Percentiles rank a stretch among this genome's conserved stretches.
These are phyloP conservation scores for Crenichthys baileyi DNA, from an alignment of 2,797 vertebrate genomes.

Conservation along the genomic window DNA sequence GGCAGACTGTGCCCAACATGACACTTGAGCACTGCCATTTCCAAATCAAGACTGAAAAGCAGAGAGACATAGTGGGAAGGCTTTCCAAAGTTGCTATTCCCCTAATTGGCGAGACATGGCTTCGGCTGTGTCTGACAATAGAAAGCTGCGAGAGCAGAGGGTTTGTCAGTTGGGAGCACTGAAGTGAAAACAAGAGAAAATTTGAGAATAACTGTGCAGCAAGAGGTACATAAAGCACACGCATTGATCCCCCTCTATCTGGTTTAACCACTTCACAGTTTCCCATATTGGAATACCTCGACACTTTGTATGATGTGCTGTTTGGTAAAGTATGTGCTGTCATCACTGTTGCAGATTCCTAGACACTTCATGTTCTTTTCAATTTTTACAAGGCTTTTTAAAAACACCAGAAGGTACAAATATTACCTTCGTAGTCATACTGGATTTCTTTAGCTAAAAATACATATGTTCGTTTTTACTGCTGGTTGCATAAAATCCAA, in stretches of 20 bases:
- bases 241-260: constrained; percentile 60
- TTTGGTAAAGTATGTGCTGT: constrained; percentile 30
- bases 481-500: constrained; percentile 17
- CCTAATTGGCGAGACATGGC: constrained; percentile 67
- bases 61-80: constrained; percentile 35
- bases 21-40: constrained; percentile 49
- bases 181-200: constrained; percentile 67
- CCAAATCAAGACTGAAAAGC: constrained; percentile 43
- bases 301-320: constrained; percentile 30
- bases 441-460: constrained; percentile 23
- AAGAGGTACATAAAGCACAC: constrained; percentile 40
- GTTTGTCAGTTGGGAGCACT: constrained; percentile 69
- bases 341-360: constrained; percentile 23
- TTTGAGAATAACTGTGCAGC: constrained; percentile 56
- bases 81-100: constrained; percentile 49
- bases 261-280: constrained; percentile 48
- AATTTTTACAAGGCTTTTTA: constrained; percentile 10
- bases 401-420: constrained; percentile 24
- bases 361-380: constrained; percentile 15
- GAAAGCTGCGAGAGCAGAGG: constrained; percentile 57
- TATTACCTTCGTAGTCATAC: constrained; percentile 3
- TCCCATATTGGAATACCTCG: constrained; percentile 17
- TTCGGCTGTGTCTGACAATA: constrained; percentile 60
- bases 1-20: constrained; percentile 34
- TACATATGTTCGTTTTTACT: constrained; percentile 23